Evolutionary conservation across 37 sponge, comb jelly and placozoan genomes (phyloP).

Genomic region (Theonella swinhoei): DNA sequence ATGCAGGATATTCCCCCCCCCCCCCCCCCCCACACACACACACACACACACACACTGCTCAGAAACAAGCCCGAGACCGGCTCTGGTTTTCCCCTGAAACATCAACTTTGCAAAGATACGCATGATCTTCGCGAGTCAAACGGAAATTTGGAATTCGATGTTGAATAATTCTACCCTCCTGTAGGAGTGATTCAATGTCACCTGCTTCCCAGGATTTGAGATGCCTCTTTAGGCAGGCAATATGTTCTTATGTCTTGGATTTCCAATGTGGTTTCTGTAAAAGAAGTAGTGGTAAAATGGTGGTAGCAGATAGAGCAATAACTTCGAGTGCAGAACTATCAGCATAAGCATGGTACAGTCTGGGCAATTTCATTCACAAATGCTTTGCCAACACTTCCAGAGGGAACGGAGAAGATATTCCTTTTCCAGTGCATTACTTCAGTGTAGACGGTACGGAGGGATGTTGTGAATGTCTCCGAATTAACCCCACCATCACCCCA

Average conservation of each 20-base stretch:
- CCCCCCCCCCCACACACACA: too few species aligned
- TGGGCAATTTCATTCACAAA: too few species aligned
- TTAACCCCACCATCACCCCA: conserved; percentile 5
- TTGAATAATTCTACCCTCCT: conserved; percentile 5
- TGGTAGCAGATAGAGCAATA: conserved; percentile 5
- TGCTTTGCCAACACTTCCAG: not conserved
- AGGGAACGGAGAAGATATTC: conserved; percentile 7
- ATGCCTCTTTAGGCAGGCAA: not conserved
- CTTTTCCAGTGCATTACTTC: conserved; percentile 17
- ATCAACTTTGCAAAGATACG: conserved; percentile 39
- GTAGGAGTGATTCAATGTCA: not conserved
- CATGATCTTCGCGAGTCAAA: too few species aligned
- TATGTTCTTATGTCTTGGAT: conserved; percentile 9
- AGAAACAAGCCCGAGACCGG: conserved; percentile 11
- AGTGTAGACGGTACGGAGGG: conserved; percentile 3
- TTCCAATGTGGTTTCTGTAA: conserved; percentile 20
- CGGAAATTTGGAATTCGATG: too few species aligned
- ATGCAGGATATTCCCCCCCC: too few species aligned
- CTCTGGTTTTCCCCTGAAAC: conserved; percentile 31
- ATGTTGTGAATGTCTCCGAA: not conserved
- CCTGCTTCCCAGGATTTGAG: conserved; percentile 9
- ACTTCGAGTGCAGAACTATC: not conserved
- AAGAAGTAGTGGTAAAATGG: not conserved
- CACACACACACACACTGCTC: too few species aligned
- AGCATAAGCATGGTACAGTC: conserved; percentile 4